Percentiles rank a stretch among this genome's conserved stretches.
These are phyloP conservation scores for Hepsetus odoe DNA, from an alignment of 2,113 vertebrate species.

Conservation along the genomic window DNA sequence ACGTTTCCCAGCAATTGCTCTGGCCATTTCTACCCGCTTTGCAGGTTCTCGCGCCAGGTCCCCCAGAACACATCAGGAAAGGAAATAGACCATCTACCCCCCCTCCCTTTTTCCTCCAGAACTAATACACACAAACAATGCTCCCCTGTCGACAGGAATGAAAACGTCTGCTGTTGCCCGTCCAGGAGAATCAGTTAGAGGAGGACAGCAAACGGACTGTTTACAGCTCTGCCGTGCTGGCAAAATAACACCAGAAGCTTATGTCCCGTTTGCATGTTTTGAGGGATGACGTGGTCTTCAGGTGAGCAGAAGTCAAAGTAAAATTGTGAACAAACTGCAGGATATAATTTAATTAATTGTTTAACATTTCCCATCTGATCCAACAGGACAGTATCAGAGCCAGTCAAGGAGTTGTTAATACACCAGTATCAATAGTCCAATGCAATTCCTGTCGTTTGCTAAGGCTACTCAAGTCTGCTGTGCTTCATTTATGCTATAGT, in stretches of 20 bases:
- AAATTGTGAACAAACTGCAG: no score
- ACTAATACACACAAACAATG: conserved; percentile 46
- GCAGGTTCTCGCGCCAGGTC: conserved; percentile 31
- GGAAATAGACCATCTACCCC: conserved; percentile 41
- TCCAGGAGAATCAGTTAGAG: conserved; percentile 23
- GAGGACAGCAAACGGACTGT: conserved; percentile 11
- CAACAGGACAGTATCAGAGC: no score
- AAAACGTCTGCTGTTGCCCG: conserved; percentile 42
- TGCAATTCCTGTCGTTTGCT: no score
- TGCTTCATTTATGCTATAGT: no score
- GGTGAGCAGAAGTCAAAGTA: neutral
- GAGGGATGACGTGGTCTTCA: neutral
- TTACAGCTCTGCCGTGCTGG: neutral
- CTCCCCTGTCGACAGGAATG: conserved; percentile 46
- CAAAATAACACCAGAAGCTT: conserved; percentile 1
- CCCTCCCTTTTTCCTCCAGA: conserved; percentile 1
- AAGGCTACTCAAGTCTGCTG: no score
- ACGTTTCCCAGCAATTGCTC: conserved; percentile 50
- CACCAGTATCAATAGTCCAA: no score
- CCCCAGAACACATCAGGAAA: conserved; percentile 37
- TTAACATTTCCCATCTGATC: no score
- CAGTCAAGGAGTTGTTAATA: no score
- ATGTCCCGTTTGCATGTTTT: conserved; percentile 5
- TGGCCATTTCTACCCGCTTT: conserved; percentile 48
- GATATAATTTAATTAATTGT: no score